Evolutionary conservation across 2,797 vertebrate genomes (phyloP).

Genomic region (Eupleurogrammus muticus): DNA sequence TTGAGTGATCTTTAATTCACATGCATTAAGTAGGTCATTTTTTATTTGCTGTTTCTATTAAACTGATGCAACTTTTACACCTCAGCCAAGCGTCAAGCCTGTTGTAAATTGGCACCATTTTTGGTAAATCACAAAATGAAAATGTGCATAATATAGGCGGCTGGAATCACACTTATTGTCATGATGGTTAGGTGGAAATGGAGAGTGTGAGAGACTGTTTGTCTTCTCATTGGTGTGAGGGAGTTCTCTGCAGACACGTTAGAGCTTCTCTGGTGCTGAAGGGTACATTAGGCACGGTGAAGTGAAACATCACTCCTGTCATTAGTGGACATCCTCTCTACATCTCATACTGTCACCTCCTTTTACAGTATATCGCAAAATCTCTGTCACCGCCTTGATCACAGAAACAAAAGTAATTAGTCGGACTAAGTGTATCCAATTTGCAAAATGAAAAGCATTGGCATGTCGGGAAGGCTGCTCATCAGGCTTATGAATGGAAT

Average conservation of each 20-base stretch:
- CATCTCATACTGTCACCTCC: conserved; percentile 38
- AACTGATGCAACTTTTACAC: no score
- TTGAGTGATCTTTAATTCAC: no score
- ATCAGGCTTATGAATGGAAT: conserved; percentile 41
- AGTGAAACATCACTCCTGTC: conserved; percentile 36
- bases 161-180: neutral
- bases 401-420: conserved; percentile 55
- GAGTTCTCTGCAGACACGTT: conserved; percentile 29
- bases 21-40: no score
- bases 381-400: conserved; percentile 50
- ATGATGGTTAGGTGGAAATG: conserved; percentile 6
- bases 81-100: no score
- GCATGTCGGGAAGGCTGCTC: conserved; percentile 31
- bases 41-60: neutral
- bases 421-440: conserved; percentile 54
- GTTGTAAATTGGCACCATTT: neutral
- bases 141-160: neutral
- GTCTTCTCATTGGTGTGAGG: conserved; percentile 1
- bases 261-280: conserved; percentile 18
- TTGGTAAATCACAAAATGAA: neutral
- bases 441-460: conserved; percentile 35
- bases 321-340: conserved; percentile 35
- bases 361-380: conserved; percentile 40
- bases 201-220: neutral
- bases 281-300: conserved; percentile 21